These are phyloP conservation scores for Leptobrachium leishanense DNA, from an alignment of 2,113 vertebrate genomes.

Conservation along the genomic window DNA sequence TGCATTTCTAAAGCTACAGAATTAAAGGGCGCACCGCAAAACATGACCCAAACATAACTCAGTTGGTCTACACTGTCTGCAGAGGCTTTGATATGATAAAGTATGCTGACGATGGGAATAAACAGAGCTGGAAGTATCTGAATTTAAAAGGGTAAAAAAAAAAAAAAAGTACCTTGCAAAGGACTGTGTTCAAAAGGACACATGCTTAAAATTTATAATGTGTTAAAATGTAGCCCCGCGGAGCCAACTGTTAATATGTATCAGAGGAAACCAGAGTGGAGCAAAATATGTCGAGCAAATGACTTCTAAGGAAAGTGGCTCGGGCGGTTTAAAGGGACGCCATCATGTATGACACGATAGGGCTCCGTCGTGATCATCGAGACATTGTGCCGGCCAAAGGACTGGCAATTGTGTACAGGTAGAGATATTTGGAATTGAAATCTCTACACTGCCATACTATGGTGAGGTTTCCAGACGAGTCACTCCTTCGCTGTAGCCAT, in stretches of 20 bases:
- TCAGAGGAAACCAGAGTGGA: conserved; percentile 35
- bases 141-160: conserved; percentile 61
- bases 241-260: conserved; percentile 48
- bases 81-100: conserved; percentile 96
- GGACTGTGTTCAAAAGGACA: conserved; percentile 46
- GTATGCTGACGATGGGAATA: conserved; percentile 95
- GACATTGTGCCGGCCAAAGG: too few species aligned
- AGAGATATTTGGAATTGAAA: too few species aligned
- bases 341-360: too few species aligned
- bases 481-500: too few species aligned
- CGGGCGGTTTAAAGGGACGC: too few species aligned
- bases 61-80: conserved; percentile 81
- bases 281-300: background rate
- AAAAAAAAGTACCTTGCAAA: conserved; percentile 47
- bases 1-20: conserved; percentile 97
- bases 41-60: conserved; percentile 89
- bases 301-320: too few species aligned
- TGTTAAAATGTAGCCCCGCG: conserved; percentile 37
- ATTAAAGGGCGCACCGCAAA: conserved; percentile 93
- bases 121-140: conserved; percentile 78
- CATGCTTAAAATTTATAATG: conserved; percentile 47
- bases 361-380: too few species aligned
- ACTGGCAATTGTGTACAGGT: too few species aligned
- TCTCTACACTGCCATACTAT: too few species aligned
- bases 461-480: too few species aligned